A percentile compares a stretch with the other conserved stretches of the same genome.
These are phyloP conservation scores for Zoanthus sociatus DNA, from an alignment of 92 coral and sea anemone genomes.

Conservation along the genomic window DNA sequence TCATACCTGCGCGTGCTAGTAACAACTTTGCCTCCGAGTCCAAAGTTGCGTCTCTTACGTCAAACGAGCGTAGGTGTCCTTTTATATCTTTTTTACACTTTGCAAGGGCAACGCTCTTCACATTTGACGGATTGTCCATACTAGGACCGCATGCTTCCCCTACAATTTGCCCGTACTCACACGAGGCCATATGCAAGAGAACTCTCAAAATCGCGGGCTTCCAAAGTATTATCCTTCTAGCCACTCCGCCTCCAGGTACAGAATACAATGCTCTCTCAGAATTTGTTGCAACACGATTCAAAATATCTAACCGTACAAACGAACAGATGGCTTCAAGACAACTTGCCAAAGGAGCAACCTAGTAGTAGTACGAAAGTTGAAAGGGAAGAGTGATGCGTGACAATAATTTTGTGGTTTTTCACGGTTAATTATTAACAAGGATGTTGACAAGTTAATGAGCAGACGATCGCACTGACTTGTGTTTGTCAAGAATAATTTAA, in stretches of 20 bases:
- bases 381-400: neutral
- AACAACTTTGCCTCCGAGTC: constrained; percentile 39
- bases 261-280: too few relatives aligned
- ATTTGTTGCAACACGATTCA: neutral
- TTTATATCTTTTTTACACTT: constrained; percentile 28
- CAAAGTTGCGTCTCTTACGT: constrained; percentile 29
- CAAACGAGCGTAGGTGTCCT: constrained; percentile 32
- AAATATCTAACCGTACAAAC: neutral
- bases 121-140: constrained; percentile 47
- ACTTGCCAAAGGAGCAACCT: neutral
- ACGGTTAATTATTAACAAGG: neutral
- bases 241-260: neutral
- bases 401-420: neutral
- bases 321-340: neutral
- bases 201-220: neutral
- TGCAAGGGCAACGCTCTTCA: constrained; percentile 18
- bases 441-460: neutral
- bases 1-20: constrained; percentile 52
- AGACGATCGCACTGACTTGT: too few relatives aligned
- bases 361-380: neutral
- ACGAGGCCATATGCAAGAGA: constrained; percentile 29
- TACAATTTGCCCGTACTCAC: constrained; percentile 40
- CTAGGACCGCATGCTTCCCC: constrained; percentile 55
- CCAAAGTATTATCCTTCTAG: too few relatives aligned
- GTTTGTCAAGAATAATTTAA: too few relatives aligned